Evolutionary conservation across 1,140 invertebrate species (phyloP), one percentile per base, ranked within the genome.

Genomic region (Camponotus pennsylvanicus): DNA sequence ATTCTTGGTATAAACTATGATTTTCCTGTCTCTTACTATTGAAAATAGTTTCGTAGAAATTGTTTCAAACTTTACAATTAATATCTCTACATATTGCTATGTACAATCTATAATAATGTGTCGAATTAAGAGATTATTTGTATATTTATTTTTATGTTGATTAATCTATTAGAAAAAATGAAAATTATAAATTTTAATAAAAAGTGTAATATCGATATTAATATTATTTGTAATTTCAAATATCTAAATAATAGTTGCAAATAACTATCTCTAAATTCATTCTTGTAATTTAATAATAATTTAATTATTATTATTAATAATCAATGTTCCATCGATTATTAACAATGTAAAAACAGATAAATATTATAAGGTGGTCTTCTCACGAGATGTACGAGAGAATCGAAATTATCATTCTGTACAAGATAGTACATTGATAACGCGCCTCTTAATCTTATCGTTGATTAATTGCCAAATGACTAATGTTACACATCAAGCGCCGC

Each of bases 361-460:
- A 77, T 61, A 42, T 63, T 63, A 42, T 27, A 15, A 42, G 11
- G 5, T 7, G 1, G 0, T 11, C 11, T 32, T 66, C 8, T 27
- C 9, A 13, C 27, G 34, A 27, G 27, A 21, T 42, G 7, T 5
- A 45, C 18, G n/a, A 45, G 15, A 63, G 21, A 34, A 40, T 77
- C 55, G 27, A 6, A 77, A 77, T 11, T 59, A 5, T 42, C 59
- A n/a, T 64, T 64, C 6, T 64, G 15, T 11, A 21, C 21, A 52
- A 57, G 27, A 27, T 27, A 27, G 15, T 18, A 32, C 9, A 7
- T 27, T 59, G 71, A 75, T 76, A 76, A 59, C n/a, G 27, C 18
- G 27, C 8, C 34, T 61, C 37, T 61, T 76, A 76, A 27, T 76
- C 37, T 76, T 76, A 76, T 76, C 73, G 37, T 7, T 61, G 40